A percentile compares a stretch with the other conserved stretches of the same genome.
Conservation (phyloP, 1,140 invertebrate species). For the Frieseomelitta varia region DNA sequence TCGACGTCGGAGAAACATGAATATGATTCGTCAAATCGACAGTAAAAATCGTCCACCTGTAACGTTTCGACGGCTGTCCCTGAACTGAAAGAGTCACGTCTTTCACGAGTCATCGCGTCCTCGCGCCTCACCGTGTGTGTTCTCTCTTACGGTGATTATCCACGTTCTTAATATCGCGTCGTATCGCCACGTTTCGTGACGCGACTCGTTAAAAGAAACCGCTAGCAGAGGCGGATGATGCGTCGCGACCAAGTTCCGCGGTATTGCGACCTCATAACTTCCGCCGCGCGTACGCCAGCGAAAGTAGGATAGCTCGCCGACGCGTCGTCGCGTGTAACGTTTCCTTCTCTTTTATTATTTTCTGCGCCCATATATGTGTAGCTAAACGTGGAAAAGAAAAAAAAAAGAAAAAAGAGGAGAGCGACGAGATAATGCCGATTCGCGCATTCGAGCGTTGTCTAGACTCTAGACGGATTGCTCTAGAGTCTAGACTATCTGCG, state of each 20-base stretch:
- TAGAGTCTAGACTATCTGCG: not conserved
- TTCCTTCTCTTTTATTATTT: too few relatives aligned
- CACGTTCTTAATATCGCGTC: not conserved
- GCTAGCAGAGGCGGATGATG: constrained; percentile 22
- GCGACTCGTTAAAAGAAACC: constrained; percentile 49
- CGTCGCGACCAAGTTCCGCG: constrained; percentile 39
- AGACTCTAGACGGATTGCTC: not conserved
- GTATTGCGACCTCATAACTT: constrained; percentile 43
- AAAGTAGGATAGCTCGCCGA: constrained; percentile 50
- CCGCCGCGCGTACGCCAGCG: constrained; percentile 18
- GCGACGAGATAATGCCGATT: not conserved
- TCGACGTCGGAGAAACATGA: too few relatives aligned
- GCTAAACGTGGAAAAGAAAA: not conserved
- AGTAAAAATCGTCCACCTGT: too few relatives aligned
- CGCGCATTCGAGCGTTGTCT: not conserved
- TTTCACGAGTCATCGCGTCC: not conserved
- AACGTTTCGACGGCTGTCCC: too few relatives aligned
- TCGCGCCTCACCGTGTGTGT: not conserved
- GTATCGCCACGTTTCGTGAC: constrained; percentile 14
- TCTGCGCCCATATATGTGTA: not conserved
- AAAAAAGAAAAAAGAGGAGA: too few relatives aligned
- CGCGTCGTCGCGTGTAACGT: not conserved
- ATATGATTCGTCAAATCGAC: too few relatives aligned
- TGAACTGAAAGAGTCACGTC: too few relatives aligned
- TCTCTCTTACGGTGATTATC: not conserved